Base-by-base conservation (phyloP, 1,140 invertebrate species). In the Phymastichus coffea region DNA sequence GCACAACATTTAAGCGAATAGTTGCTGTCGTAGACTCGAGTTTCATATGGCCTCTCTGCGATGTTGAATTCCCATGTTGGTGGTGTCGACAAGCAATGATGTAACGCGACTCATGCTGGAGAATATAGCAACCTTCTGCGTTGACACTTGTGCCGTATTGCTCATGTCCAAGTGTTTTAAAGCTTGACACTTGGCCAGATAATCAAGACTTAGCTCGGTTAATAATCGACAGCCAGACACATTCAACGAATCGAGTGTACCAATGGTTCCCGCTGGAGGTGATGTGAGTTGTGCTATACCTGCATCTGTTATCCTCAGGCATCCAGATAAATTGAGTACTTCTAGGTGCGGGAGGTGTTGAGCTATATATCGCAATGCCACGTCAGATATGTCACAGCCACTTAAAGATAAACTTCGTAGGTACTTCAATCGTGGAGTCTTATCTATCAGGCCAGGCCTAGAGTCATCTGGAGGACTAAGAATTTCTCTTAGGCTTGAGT, bases 321-420 rank as follows among this genome's bases (percentile, higher is more conserved):
- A 95, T 26, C 88, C 90, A 14, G 91, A 93, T 9, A 95, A 78
- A 79, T 94, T 90, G 43, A 97, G 76, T 41, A 85, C 84, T 20
- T 85, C 81, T 38, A 97, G 73, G 65, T 85, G 81, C 0, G 88
- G 87, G 44, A 95, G 69, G 67, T 93, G 88, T 75, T 93, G 88
- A 0, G 87, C 85, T 3, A 94, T 85, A 53, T 92, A 87, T 14
- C 90, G 83, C 66, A 97, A 82, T 0, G 93, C 88, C 15, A 93
- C 87, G 71, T 97, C 94, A 0, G 92, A 91, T 35, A 97, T 87
- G 64, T 95, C 92, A 3, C 92, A 94, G 23, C 94, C 94, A 30
- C 91, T 88, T 2, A 97, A 76, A 33, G 85, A 84, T 14, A 98
- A 78, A 43, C 84, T 85, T 52, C 86, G 86, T 12, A 97, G 78